phyloP scores from a whole-genome alignment of 1,140 invertebrate species.

The Drosophila athabasca region DNA sequence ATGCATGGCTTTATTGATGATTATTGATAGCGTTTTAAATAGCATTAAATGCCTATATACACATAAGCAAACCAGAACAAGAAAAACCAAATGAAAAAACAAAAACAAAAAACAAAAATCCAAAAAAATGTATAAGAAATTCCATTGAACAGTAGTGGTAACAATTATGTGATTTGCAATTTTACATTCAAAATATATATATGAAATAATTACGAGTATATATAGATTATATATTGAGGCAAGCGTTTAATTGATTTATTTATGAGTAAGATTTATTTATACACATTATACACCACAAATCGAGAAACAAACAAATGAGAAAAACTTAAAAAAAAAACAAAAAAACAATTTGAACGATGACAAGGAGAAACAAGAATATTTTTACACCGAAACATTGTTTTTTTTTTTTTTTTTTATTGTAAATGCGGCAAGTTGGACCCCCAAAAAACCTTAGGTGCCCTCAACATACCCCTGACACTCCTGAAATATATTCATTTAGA shows the following conservation, averaged over 20 bases:
- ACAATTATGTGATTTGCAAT: constrained; percentile 83
- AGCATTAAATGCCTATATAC: constrained; percentile 81
- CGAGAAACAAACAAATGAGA: constrained; percentile 32
- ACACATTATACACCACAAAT: constrained; percentile 67
- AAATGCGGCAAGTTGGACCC: constrained; percentile 43
- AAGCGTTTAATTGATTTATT: constrained; percentile 79
- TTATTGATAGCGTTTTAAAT: constrained; percentile 82
- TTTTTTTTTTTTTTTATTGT: constrained; percentile 15
- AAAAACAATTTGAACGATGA: constrained; percentile 13
- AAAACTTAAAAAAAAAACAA: constrained; percentile 18
- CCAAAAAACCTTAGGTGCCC: not conserved
- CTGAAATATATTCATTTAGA: constrained; percentile 26
- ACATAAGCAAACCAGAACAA: constrained; percentile 56
- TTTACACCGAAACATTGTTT: constrained; percentile 75
- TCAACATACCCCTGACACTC: not conserved
- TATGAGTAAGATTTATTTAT: constrained; percentile 79
- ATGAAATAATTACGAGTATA: constrained; percentile 71
- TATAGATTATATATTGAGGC: constrained; percentile 73
- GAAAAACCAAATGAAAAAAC: constrained; percentile 28
- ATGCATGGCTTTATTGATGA: constrained; percentile 80
- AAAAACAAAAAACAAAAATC: constrained; percentile 30
- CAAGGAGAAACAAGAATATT: constrained; percentile 55
- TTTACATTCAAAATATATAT: constrained; percentile 80
- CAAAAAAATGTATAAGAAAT: constrained; percentile 61
- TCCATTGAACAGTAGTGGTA: constrained; percentile 80